Evolutionary conservation across 2,888 invertebrate genomes (phyloP), one percentile per base, ranked within the genome.

Genomic region (Globia sparganii): DNA sequence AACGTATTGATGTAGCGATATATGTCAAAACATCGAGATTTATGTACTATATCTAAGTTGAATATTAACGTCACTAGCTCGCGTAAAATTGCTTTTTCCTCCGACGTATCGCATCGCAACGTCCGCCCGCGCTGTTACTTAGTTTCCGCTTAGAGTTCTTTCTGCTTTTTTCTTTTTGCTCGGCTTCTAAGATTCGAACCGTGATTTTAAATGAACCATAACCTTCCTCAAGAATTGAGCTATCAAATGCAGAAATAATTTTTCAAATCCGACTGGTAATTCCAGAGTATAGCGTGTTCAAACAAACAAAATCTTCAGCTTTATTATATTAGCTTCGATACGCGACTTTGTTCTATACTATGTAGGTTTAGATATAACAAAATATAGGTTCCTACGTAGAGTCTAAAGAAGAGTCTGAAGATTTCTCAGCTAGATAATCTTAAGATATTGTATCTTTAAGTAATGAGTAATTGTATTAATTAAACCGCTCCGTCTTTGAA

Each of bases 381-480:
- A 64, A 37, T n/a, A 37, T n/a, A 64, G 37, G 5, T 37, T 15
- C 49, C 37, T 4, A 11, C 25, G 53, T 25, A 6, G 21, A 49
- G 21, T 49, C 49, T 49, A 49, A 21, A 49, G 18, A 5, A 46
- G 46, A 53, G 53, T 53, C 21, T n/a, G 43, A 28, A 28, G 28
- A 59, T 73, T 68, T 61, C 28, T 49, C 9, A 40, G 37, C 28
- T n/a, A 13, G 34, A 64, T 46, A 28, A 74, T 75, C 56, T 18
- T 31, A 34, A 34, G 21, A 21, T 31, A 2, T 15, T 37, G 58
- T 59, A 28, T 43, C 13, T 21, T 46, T 62, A 56, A 46, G 46
- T 62, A 43, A 58, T 31, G 58, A 76, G 56, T 70, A 40, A 67
- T 66, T 67, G 58, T 67, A 49, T 49, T 62, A 67, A 80, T 82